These are phyloP conservation scores for Mystacides longicornis DNA, from an alignment of 2,888 invertebrate species.

Conservation along the genomic window DNA sequence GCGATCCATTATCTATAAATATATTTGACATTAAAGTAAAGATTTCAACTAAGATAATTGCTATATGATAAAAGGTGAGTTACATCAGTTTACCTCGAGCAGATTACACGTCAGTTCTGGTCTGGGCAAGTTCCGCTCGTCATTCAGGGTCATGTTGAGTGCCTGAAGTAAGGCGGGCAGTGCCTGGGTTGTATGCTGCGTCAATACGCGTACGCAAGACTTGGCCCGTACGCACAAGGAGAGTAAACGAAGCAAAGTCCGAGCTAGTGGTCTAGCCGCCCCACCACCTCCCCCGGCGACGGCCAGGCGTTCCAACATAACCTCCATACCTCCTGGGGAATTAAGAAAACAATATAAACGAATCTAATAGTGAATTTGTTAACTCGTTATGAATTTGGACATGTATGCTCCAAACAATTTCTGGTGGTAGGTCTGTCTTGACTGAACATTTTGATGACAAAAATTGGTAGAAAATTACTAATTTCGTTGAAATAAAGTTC, in stretches of 20 bases:
- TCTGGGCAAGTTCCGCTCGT: constrained; percentile 60
- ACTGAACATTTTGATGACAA: too few species aligned
- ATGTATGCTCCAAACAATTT: too few species aligned
- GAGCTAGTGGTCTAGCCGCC: constrained; percentile 79
- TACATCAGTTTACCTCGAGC: constrained; percentile 55
- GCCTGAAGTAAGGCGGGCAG: constrained; percentile 78
- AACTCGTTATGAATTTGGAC: too few species aligned
- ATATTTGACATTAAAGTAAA: not conserved
- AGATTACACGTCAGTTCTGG: constrained; percentile 83
- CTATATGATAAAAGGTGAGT: not conserved
- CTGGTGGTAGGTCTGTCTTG: too few species aligned
- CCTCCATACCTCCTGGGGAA: constrained; percentile 53
- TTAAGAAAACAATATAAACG: not conserved
- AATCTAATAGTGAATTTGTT: not conserved
- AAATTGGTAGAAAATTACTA: too few species aligned
- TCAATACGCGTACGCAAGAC: constrained; percentile 81
- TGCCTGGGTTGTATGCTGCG: constrained; percentile 76
- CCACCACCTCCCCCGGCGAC: constrained; percentile 73
- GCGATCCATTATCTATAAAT: constrained; percentile 79
- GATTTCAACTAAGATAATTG: not conserved
- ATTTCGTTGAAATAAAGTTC: too few species aligned
- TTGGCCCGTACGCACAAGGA: constrained; percentile 85
- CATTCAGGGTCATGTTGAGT: constrained; percentile 57
- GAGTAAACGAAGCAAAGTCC: constrained; percentile 84
- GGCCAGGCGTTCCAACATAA: constrained; percentile 78